Conservation (phyloP, 2,888 invertebrate species). For the Pristionchus fissidentatus region DNA sequence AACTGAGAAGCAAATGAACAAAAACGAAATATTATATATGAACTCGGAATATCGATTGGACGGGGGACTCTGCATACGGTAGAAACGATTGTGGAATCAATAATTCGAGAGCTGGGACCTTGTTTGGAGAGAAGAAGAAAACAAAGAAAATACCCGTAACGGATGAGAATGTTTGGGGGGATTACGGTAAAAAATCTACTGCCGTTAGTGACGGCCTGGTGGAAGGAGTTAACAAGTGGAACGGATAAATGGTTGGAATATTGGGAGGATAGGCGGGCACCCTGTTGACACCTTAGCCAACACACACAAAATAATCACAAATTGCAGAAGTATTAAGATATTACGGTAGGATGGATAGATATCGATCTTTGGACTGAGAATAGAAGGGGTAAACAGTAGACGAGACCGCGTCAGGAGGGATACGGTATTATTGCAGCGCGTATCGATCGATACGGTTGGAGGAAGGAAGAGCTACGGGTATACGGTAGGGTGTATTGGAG, state of each 20-base stretch:
- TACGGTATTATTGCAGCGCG: constrained; percentile 39
- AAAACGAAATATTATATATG: constrained; percentile 22
- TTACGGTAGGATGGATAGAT: not conserved
- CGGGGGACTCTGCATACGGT: constrained; percentile 27
- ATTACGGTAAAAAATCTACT: not conserved
- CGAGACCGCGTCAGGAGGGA: constrained; percentile 8
- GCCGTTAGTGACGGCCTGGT: not conserved
- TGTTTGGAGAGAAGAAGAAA: constrained; percentile 8
- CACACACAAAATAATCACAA: not conserved
- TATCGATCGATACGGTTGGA: not conserved
- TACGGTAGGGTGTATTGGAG: not conserved
- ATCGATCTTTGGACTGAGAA: not conserved
- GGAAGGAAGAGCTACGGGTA: not conserved
- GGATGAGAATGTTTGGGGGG: not conserved
- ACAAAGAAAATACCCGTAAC: not conserved
- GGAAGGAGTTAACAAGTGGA: constrained; percentile 1
- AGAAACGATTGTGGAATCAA: constrained; percentile 29
- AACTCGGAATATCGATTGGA: no score
- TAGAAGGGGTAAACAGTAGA: not conserved
- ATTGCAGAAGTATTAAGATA: not conserved
- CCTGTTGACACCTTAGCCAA: constrained; percentile 24
- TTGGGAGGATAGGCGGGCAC: constrained; percentile 20
- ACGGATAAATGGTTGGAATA: constrained; percentile 28
- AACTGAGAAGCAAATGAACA: not conserved
- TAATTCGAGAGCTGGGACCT: constrained; percentile 11